phyloP scores from a whole-genome alignment of 2,888 invertebrate genomes.

The Periphyllus acericola region DNA sequence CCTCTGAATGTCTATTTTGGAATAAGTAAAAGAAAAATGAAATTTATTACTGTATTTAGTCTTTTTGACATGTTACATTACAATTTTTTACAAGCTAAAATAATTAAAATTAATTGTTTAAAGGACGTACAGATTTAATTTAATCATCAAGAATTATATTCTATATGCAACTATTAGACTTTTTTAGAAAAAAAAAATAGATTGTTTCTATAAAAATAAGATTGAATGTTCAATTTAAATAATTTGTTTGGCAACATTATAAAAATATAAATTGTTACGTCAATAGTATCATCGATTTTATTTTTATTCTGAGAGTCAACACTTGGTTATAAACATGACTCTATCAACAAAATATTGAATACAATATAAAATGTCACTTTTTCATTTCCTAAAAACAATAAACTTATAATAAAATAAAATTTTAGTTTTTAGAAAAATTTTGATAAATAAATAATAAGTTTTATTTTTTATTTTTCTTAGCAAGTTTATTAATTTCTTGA shows the following conservation, averaged over 20 bases:
- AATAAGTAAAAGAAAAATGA: too few species aligned
- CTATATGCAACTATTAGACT: too few species aligned
- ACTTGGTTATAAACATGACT: not conserved
- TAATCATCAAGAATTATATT: too few species aligned
- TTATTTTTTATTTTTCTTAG: constrained; percentile 65
- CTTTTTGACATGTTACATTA: too few species aligned
- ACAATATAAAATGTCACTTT: not conserved
- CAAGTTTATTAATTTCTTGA: constrained; percentile 81
- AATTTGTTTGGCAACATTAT: not conserved
- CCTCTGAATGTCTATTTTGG: too few species aligned
- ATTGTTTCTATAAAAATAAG: too few species aligned
- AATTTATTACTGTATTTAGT: too few species aligned
- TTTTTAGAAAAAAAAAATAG: too few species aligned
- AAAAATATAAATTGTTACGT: not conserved
- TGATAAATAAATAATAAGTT: not conserved
- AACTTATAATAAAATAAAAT: not conserved
- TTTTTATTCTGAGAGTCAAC: not conserved
- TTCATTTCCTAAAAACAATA: not conserved
- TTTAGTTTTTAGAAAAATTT: constrained; percentile 1
- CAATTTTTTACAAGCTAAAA: too few species aligned
- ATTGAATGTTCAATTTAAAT: too few species aligned
- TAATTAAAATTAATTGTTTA: too few species aligned
- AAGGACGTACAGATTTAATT: too few species aligned
- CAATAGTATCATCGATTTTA: not conserved
- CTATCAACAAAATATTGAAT: not conserved